phyloP scores from a whole-genome alignment of 1,140 invertebrate genomes.

The Zaprionus capensis region DNA sequence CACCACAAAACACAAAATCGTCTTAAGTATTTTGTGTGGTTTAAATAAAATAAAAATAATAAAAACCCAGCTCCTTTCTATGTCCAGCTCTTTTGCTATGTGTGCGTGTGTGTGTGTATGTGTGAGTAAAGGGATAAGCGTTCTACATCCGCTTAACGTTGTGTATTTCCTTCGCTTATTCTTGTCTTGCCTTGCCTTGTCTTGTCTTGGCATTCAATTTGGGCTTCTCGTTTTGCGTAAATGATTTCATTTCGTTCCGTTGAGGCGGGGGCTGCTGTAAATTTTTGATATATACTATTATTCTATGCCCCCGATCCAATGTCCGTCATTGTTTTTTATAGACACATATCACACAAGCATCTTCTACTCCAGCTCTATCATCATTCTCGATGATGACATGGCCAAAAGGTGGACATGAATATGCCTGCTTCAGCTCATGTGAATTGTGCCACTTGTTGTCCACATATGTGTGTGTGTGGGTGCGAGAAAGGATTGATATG shows the following conservation, averaged over 20 bases:
- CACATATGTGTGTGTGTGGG: constrained; percentile 24
- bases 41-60: constrained; percentile 83
- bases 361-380: constrained; percentile 4
- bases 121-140: constrained; percentile 73
- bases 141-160: constrained; percentile 76
- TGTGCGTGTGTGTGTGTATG: constrained; percentile 39
- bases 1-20: constrained; percentile 81
- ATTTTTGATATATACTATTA: constrained; percentile 81
- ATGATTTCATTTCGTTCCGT: constrained; percentile 72
- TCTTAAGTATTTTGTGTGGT: constrained; percentile 83
- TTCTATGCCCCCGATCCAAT: constrained; percentile 72
- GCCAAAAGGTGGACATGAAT: constrained; percentile 63
- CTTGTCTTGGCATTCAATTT: constrained; percentile 70
- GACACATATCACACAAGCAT: constrained; percentile 52
- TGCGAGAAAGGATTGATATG: constrained; percentile 65
- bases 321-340: constrained; percentile 79
- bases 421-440: constrained; percentile 54
- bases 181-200: constrained; percentile 38
- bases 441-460: constrained; percentile 74
- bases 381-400: constrained; percentile 63
- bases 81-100: constrained; percentile 7
- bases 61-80: constrained; percentile 56
- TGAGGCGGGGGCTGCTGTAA: constrained; percentile 53
- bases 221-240: constrained; percentile 73
- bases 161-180: constrained; percentile 59